Evolutionary conservation across 2,888 invertebrate genomes (phyloP), one percentile per base, ranked within the genome.

Genomic region (Chirona hameri): DNA sequence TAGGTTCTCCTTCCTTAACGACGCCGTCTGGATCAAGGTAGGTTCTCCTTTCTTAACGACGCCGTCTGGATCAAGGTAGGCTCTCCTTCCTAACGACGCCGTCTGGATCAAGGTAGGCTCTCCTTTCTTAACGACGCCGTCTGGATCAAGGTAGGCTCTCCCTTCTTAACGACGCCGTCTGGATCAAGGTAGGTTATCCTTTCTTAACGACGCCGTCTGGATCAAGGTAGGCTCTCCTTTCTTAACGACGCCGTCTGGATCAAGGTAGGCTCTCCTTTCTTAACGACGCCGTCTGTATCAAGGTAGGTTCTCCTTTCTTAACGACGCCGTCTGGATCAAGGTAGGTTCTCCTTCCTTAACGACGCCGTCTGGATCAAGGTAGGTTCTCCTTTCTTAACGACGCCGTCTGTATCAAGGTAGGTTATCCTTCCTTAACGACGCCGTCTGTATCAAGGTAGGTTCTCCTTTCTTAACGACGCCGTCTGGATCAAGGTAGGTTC

Each of bases 401-500:
- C 39, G 86, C 88, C 60, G 95, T 95, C n/a, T 94, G 93, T 93
- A 90, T 95, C 81, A 89, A 92, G 86, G 91, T n/a, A n/a, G n/a
- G n/a, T 95, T 95, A 89, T 95, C 95, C 0, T 95, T 93, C 87
- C 89, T 95, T 88, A 95, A 92, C 87, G 90, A 92, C 39, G 86
- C 88, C 60, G 95, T 95, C n/a, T 94, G 93, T 93, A 90, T 95
- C 81, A 89, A 92, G 86, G 91, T n/a, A n/a, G n/a, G n/a, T 95
- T 95, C 89, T 95, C 95, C 0, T 95, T 93, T 87, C 89, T 95
- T 88, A 95, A 92, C 87, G 90, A 92, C 39, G 86, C 88, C 60
- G 95, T 95, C n/a, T 94, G 93, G 93, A 90, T 95, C 81, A 89
- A 92, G 86, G 91, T n/a, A n/a, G n/a, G n/a, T 95, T 95, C 89